phyloP scores from a whole-genome alignment of 2,113 vertebrate genomes.

The Vireo altiloquus region DNA sequence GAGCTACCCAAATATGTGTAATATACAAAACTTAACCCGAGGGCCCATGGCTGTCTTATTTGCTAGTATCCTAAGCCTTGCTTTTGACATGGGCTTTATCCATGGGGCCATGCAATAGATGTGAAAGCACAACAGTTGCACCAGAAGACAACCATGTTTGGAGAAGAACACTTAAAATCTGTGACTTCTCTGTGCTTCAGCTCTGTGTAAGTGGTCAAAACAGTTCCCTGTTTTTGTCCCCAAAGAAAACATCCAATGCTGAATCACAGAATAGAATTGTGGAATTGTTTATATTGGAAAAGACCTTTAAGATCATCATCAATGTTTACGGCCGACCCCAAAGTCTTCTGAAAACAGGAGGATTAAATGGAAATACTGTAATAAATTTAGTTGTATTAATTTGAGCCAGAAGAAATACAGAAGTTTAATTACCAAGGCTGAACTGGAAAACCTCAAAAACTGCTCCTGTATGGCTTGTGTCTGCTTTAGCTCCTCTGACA shows the following conservation, averaged over 20 bases:
- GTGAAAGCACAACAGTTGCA: neutral
- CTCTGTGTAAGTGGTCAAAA: neutral
- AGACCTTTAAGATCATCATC: neutral
- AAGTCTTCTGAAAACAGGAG: constrained; percentile 24
- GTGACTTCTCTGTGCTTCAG: neutral
- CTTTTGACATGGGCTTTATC: neutral
- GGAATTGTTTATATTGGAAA: neutral
- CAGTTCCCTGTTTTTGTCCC: neutral
- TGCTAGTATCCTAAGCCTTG: neutral
- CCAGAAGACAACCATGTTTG: neutral
- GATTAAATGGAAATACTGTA: constrained; percentile 33
- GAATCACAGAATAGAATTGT: neutral
- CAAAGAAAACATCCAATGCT: neutral
- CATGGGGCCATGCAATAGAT: neutral
- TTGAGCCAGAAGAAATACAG: constrained; percentile 18
- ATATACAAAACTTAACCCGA: neutral
- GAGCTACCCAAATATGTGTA: neutral
- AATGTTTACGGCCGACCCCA: neutral
- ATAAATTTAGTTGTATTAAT: constrained; percentile 5
- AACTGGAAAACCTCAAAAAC: constrained; percentile 28
- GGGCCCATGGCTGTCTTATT: neutral
- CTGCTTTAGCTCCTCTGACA: neutral
- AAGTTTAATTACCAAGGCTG: neutral
- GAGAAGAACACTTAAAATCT: neutral
- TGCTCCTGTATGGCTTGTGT: neutral